phyloP scores from a whole-genome alignment of 2,888 invertebrate species.

The Salpingus planirostris region DNA sequence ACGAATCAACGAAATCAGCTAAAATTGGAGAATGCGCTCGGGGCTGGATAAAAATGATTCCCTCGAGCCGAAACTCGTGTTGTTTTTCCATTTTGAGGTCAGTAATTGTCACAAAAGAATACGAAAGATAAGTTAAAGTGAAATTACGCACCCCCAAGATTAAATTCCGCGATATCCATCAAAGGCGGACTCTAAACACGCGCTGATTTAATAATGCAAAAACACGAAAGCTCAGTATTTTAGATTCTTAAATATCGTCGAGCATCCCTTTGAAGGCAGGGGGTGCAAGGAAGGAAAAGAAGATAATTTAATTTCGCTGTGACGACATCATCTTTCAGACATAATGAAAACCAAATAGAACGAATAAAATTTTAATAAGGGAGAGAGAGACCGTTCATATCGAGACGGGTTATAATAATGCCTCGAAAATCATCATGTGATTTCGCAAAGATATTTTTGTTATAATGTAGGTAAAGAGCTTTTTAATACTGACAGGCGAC shows the following conservation, averaged over 20 bases:
- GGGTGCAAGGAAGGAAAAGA: not conserved
- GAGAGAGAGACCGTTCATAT: not conserved
- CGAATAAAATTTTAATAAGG: not conserved
- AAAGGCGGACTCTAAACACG: no score
- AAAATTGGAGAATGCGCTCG: no score
- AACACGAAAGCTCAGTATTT: not conserved
- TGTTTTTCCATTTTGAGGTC: no score
- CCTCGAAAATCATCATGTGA: not conserved
- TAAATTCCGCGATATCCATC: no score
- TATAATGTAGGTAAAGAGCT: not conserved
- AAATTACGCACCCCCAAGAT: no score
- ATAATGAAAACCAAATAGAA: slow-evolving; percentile 2
- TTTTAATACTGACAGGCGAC: no score
- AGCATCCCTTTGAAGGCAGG: not conserved
- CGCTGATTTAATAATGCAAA: no score
- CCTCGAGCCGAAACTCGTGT: no score
- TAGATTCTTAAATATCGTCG: not conserved
- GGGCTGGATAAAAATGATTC: no score
- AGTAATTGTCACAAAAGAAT: no score
- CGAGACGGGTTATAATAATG: not conserved
- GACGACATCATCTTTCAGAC: slow-evolving; percentile 1
- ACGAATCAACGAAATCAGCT: no score
- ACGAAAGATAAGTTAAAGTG: no score
- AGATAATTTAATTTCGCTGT: slow-evolving; percentile 4
- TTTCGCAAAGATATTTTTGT: not conserved